Percentiles rank a stretch among this genome's conserved stretches.
phyloP scores from a whole-genome alignment of 2,888 invertebrate species.

The Hecatera dysodea region DNA sequence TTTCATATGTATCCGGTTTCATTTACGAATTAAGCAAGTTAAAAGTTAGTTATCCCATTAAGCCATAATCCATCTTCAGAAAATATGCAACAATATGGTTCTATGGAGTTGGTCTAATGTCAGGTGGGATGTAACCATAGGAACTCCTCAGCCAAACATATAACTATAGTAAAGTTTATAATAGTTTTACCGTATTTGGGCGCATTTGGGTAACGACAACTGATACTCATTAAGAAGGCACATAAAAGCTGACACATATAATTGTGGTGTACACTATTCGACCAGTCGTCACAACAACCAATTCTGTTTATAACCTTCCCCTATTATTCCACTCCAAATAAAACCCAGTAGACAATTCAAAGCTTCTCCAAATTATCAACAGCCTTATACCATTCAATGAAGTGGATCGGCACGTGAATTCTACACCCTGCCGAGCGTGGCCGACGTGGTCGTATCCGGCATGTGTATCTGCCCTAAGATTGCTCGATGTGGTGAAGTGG shows the following conservation, averaged over 20 bases:
- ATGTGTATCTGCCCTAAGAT: conserved; percentile 28
- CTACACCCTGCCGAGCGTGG: conserved; percentile 36
- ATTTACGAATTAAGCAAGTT: no score
- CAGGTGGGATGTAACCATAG: no score
- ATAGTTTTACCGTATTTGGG: background rate
- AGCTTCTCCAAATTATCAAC: conserved; percentile 16
- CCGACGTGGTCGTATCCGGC: background rate
- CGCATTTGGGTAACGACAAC: background rate
- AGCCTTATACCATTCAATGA: conserved; percentile 26
- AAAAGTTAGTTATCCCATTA: no score
- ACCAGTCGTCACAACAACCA: background rate
- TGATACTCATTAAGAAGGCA: no score
- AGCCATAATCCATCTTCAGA: no score
- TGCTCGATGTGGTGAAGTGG: conserved; percentile 35
- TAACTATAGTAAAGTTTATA: no score
- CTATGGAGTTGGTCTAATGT: background rate
- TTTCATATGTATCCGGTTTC: no score
- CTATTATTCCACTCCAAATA: conserved; percentile 29
- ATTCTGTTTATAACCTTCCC: background rate
- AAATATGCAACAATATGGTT: background rate
- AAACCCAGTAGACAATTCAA: conserved; percentile 21
- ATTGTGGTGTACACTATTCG: background rate
- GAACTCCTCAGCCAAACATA: no score
- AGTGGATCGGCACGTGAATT: conserved; percentile 54
- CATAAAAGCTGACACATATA: no score